Base-by-base conservation (phyloP, 2,797 vertebrate genomes). In the Urosaurus nigricauda region DNA sequence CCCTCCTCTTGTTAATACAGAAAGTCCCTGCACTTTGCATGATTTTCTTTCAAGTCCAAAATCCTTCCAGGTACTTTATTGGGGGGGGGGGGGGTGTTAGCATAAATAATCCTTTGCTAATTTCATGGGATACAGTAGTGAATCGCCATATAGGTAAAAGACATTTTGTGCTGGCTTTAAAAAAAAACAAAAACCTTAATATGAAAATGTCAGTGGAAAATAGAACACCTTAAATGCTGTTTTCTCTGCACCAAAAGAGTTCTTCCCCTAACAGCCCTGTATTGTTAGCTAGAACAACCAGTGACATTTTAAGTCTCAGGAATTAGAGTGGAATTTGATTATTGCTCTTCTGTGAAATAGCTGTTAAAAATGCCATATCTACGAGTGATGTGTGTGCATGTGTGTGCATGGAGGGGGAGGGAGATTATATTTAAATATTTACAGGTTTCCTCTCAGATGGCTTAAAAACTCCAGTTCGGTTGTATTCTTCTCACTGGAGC, bases 81-180 rank as follows among this genome's bases (percentile, higher is more conserved):
- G 21, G 63, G 63, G 1, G 68, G 68, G 68, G 68, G 26, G 24
- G 5, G 5, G 24, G 24, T n/a, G n/a, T 43, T 43, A 43, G 43
- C 3, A 43, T 43, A 63, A 29, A 68, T 32, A 92, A 83, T 91
- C 90, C 87, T 91, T 91, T 87, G 90, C 92, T 92, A 85, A 92
- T 93, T 95, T 95, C 78, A 84, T n/a, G 90, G 9, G 93, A 90
- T 94, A 95, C 91, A 95, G 93, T 89, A 95, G 93, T 89, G 94
- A 93, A 96, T 94, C 90, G 90, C 93, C 90, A 84, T 71, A 86
- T 94, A 84, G 84, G 94, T 35, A n/a, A 63, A 51, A 29, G 21
- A 4, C 9, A 5, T 60, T 37, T 37, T 1, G 0, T 26, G 17
- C 26, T 51, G 26, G n/a, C 32, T n/a, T 63, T 75, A 75, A 19